Conservation (phyloP, 2,888 invertebrate genomes). For the Drepana falcataria region DNA sequence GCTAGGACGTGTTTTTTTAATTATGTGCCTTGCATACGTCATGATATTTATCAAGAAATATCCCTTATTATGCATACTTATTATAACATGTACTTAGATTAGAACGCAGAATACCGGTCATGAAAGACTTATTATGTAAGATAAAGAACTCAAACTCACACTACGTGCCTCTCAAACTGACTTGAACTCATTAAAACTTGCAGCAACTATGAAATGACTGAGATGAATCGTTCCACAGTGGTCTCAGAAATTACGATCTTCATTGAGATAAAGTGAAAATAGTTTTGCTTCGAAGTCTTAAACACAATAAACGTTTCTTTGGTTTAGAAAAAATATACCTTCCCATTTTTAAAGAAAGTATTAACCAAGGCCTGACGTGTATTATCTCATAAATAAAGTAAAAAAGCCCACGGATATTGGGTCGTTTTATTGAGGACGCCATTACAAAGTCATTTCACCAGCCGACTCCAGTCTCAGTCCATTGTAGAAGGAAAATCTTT, state of each 20-base stretch:
- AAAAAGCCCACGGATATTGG: conserved; percentile 57
- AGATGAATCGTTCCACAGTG: conserved; percentile 45
- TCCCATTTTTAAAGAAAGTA: conserved; percentile 22
- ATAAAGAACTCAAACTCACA: conserved; percentile 1
- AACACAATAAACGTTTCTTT: conserved; percentile 12
- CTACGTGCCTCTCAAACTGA: conserved; percentile 27
- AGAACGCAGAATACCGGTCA: not conserved
- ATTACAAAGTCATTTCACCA: conserved; percentile 74
- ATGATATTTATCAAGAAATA: conserved; percentile 4
- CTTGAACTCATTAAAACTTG: conserved; percentile 57
- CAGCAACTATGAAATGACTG: conserved; percentile 44
- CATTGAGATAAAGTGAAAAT: not conserved
- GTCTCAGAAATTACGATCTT: conserved; percentile 21
- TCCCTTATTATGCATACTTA: no score
- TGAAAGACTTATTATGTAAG: not conserved
- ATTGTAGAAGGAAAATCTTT: conserved; percentile 78
- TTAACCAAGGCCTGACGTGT: conserved; percentile 31
- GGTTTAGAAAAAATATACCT: conserved; percentile 12
- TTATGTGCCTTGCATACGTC: no score
- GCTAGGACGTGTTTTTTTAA: conserved; percentile 26
- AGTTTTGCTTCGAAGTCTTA: not conserved
- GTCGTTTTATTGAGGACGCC: conserved; percentile 68
- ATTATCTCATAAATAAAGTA: conserved; percentile 60
- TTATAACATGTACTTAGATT: no score
- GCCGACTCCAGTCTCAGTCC: conserved; percentile 69